A percentile compares a stretch with the other conserved stretches of the same genome.
Conservation (phyloP, 2,797 vertebrate species). For the Premnoplex brunnescens region DNA sequence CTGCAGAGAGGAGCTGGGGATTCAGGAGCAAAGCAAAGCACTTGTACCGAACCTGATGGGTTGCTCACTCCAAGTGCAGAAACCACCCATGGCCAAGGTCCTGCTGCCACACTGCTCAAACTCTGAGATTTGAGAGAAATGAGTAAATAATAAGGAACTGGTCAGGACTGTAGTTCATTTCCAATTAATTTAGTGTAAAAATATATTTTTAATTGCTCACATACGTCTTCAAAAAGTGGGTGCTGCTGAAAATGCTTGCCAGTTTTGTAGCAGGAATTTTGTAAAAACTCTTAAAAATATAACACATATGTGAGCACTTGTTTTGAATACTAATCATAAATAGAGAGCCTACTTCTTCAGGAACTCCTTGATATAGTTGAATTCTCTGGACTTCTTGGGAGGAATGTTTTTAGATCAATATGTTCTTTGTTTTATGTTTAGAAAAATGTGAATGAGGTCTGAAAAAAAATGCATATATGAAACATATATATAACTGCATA, state of each 20-base stretch:
- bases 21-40: background rate
- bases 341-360: background rate
- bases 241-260: background rate
- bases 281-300: background rate
- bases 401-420: background rate
- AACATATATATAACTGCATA: background rate
- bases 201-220: background rate
- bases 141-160: background rate
- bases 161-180: background rate
- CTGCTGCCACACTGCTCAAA: background rate
- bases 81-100: background rate
- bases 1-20: background rate
- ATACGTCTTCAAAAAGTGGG: background rate
- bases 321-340: background rate
- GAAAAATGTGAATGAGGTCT: background rate
- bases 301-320: background rate
- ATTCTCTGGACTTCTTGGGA: background rate
- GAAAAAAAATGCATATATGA: background rate
- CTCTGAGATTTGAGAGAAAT: background rate
- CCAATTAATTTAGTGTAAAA: background rate
- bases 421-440: background rate
- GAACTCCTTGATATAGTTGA: background rate
- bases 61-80: fast-evolving
- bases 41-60: background rate
- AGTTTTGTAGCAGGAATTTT: background rate